Evolutionary conservation across 2,888 invertebrate genomes (phyloP), one percentile per base, ranked within the genome.

Genomic region (Anagyrus pseudococci): DNA sequence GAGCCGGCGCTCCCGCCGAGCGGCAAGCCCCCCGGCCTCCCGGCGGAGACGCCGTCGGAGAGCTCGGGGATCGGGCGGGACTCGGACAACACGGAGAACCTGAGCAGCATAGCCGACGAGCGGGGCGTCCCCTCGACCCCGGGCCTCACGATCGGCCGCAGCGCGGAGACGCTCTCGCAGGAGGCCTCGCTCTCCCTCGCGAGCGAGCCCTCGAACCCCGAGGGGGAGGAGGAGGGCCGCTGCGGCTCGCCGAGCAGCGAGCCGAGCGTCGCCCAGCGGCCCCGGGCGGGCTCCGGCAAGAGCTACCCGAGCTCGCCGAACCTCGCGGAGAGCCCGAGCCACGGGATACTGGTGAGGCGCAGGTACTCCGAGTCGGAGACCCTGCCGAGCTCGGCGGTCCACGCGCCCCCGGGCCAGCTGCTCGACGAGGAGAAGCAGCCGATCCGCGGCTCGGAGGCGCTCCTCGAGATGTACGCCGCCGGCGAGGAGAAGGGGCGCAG

Each of bases 361-460:
- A 69, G 68, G 50, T 68, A 67, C 52, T 68, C 69, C 15, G 72
- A 69, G 20, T 66, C 69, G 19, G 68, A 69, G 0, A 65, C 68
- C 4, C 13, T 44, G 33, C 29, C 29, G 7, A 41, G 44, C 15
- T 26, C 43, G 20, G 72, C 70, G 4, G 29, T 29, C 29, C 29
- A 29, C 29, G 10, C 4, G 29, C 4, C 6, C 6, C 68, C 69
- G 7, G 73, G 71, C 46, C 83, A 83, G 15, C 82, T 82, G 40
- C n/a, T n/a, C n/a, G n/a, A n/a, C n/a, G n/a, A n/a, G n/a, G 85
- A 84, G 73, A 84, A 84, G 68, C 81, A 85, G 66, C 84, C 85
- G 15, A 78, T 86, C 64, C 83, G 83, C 54, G 84, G 84, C 67
- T 79, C 79, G 50, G 83, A 85, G 71, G 84, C 84, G 75, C 82